Percentiles rank a stretch among this genome's conserved stretches.
phyloP scores from a whole-genome alignment of 1,140 invertebrate species.

The Eriosoma lanigerum region DNA sequence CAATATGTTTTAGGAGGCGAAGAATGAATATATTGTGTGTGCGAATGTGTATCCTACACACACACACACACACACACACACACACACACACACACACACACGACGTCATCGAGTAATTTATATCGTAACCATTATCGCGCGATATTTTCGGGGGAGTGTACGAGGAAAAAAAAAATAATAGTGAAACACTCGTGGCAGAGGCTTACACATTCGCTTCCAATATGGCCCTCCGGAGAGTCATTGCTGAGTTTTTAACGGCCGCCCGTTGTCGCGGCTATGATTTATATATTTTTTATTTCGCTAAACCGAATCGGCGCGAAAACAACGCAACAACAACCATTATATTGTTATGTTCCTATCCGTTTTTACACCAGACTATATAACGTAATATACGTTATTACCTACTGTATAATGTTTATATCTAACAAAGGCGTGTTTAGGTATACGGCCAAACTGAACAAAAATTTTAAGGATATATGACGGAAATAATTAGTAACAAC shows the following conservation, averaged over 20 bases:
- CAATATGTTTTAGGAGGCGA: no score
- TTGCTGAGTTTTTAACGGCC: conserved; percentile 47
- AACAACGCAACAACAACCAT: background rate
- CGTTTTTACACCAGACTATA: no score
- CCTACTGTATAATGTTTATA: no score
- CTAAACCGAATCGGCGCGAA: background rate
- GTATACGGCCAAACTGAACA: no score
- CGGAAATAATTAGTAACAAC: no score
- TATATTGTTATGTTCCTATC: no score
- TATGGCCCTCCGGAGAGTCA: conserved; percentile 37
- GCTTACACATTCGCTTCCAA: conserved; percentile 13
- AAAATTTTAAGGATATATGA: no score
- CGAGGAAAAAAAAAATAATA: background rate
- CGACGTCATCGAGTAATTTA: conserved; percentile 20
- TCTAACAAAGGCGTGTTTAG: no score
- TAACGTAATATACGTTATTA: no score
- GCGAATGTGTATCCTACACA: no score
- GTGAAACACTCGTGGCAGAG: background rate
- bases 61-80: no score
- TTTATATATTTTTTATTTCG: conserved; percentile 30
- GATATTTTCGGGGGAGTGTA: background rate
- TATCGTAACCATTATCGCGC: conserved; percentile 13
- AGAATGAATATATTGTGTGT: no score
- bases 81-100: background rate
- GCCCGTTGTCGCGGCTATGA: conserved; percentile 41